phyloP scores from a whole-genome alignment of 2,888 invertebrate species.

The Rhorus exstirpatorius region DNA sequence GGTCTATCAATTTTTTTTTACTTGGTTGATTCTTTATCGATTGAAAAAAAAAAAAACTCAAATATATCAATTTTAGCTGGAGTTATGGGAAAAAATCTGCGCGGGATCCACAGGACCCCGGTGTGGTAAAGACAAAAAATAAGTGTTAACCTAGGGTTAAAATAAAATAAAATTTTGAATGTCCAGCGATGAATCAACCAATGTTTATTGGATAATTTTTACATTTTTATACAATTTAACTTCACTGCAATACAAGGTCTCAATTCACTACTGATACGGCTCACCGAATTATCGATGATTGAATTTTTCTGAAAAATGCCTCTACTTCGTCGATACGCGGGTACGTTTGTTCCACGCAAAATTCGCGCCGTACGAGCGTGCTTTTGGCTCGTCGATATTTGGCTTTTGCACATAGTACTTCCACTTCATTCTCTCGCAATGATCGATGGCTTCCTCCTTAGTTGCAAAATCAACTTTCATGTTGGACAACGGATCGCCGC shows the following conservation, averaged over 20 bases:
- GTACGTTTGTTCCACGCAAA: slow-evolving; percentile 99
- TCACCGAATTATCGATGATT: slow-evolving; percentile 15
- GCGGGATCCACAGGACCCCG: too few species aligned
- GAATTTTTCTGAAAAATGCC: neutral
- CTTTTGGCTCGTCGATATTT: slow-evolving; percentile 90
- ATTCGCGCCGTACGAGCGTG: slow-evolving; percentile 97
- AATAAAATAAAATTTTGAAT: neutral
- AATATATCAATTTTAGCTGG: too few species aligned
- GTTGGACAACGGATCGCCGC: slow-evolving; percentile 98
- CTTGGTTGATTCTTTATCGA: too few species aligned
- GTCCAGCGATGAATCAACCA: neutral
- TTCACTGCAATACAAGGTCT: slow-evolving; percentile 30
- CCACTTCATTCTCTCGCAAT: slow-evolving; percentile 98
- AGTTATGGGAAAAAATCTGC: too few species aligned
- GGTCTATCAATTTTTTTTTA: too few species aligned
- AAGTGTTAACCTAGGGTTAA: neutral
- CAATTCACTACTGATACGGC: slow-evolving; percentile 53
- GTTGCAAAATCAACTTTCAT: slow-evolving; percentile 92
- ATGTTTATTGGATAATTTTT: neutral
- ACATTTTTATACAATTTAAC: neutral
- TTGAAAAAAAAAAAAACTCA: too few species aligned
- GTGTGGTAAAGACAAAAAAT: neutral
- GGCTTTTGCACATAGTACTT: slow-evolving; percentile 94
- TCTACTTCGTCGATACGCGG: slow-evolving; percentile 97
- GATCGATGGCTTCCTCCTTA: slow-evolving; percentile 95